These are phyloP conservation scores for Sebastes minor DNA, from an alignment of 2,797 vertebrate species.

Conservation along the genomic window DNA sequence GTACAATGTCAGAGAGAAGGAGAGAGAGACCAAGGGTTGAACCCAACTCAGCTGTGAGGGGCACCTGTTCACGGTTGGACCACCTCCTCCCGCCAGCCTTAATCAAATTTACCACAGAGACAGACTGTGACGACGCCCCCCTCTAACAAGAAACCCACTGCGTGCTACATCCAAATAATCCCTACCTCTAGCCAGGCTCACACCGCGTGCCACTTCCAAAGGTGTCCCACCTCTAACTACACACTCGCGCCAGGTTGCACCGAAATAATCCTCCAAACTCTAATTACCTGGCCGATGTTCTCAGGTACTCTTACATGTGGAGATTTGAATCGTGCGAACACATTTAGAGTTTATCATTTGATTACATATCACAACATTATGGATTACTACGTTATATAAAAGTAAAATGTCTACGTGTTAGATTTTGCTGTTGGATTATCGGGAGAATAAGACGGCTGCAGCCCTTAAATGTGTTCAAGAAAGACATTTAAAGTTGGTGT, in stretches of 20 bases:
- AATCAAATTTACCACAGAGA: constrained; percentile 83
- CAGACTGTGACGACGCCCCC: constrained; percentile 73
- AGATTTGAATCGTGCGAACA: constrained; percentile 1
- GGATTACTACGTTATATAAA: not conserved
- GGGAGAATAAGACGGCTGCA: not conserved
- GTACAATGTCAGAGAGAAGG: constrained; percentile 38
- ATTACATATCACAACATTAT: not conserved
- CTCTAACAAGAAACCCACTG: constrained; percentile 77
- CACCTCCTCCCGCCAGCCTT: constrained; percentile 77
- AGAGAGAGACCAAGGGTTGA: constrained; percentile 65
- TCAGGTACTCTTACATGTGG: not conserved
- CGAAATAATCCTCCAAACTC: constrained; percentile 51
- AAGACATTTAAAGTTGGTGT: not conserved
- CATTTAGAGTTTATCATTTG: not conserved
- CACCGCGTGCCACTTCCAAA: constrained; percentile 58
- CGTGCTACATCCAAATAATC: constrained; percentile 77
- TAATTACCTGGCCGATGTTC: constrained; percentile 45
- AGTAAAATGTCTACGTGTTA: not conserved
- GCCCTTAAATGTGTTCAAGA: not conserved
- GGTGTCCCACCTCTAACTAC: constrained; percentile 63
- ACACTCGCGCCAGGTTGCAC: constrained; percentile 41
- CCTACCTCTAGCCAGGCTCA: constrained; percentile 63
- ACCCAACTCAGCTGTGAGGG: constrained; percentile 78
- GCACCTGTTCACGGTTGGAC: constrained; percentile 83
- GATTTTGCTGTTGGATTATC: not conserved